Conservation (phyloP, 2,113 vertebrate species). For the Uria aalge region DNA sequence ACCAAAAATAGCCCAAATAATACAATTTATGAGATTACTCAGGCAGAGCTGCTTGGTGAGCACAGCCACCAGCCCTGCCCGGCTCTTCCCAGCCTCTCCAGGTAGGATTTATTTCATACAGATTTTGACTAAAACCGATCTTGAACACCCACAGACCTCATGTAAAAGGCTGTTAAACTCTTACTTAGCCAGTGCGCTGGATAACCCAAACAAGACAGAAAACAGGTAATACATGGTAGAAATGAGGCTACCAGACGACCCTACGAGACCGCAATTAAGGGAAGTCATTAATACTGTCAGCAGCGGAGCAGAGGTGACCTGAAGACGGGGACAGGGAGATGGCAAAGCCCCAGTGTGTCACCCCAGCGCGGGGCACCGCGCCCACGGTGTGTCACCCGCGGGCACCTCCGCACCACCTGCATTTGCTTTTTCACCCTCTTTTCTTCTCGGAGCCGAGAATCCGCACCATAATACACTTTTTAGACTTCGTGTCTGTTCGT, state of each 20-base stretch:
- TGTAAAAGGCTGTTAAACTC: background rate
- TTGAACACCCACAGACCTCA: background rate
- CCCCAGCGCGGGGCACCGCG: background rate
- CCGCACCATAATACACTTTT: fast-evolving
- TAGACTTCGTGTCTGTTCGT: fast-evolving
- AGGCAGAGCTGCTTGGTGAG: background rate
- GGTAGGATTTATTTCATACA: background rate
- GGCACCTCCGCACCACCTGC: background rate
- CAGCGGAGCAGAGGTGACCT: background rate
- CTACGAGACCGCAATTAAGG: background rate
- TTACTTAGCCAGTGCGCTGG: background rate
- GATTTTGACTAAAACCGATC: background rate
- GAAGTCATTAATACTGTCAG: background rate
- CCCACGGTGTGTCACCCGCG: background rate
- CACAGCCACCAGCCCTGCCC: background rate
- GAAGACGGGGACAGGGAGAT: background rate
- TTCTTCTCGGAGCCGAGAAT: background rate
- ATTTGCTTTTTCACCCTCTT: background rate
- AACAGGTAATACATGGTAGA: background rate
- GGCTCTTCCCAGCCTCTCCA: background rate
- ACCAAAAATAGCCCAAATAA: background rate
- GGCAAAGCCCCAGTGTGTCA: background rate
- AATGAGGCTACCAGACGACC: background rate
- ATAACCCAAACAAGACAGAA: background rate
- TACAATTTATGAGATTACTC: background rate